A percentile compares a stretch with the other conserved stretches of the same genome.
phyloP scores from a whole-genome alignment of 2,113 vertebrate species.

The Microcebus ravelobensis region DNA sequence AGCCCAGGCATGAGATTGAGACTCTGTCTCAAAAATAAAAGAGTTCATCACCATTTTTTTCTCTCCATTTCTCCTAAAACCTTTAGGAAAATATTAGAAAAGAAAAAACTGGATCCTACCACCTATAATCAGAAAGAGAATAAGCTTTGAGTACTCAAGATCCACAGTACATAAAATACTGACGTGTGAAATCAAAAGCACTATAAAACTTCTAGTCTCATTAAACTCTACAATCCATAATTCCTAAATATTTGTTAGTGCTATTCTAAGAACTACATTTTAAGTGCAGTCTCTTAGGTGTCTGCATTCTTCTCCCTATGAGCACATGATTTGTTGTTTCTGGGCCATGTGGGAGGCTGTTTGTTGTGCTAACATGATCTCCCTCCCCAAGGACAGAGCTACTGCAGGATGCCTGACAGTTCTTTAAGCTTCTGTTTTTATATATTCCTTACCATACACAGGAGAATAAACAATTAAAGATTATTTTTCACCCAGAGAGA shows the following conservation, averaged over 20 bases:
- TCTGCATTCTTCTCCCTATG: background rate
- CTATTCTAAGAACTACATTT: background rate
- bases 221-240: background rate
- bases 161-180: background rate
- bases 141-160: background rate
- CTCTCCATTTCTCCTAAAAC: background rate
- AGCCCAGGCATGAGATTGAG: too few species aligned
- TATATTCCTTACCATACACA: background rate
- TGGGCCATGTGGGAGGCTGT: background rate
- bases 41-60: background rate
- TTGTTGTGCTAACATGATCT: background rate
- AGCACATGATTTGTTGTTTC: background rate
- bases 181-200: background rate
- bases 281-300: background rate
- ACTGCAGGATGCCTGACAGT: background rate
- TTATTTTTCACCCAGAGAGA: background rate
- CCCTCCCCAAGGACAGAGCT: background rate
- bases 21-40: too few species aligned
- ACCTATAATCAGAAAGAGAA: background rate
- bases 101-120: background rate
- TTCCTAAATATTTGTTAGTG: background rate
- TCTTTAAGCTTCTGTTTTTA: background rate
- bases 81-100: background rate
- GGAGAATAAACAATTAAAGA: background rate
- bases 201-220: background rate